Conservation (phyloP, 2,797 vertebrate genomes). For the Coregonus ussuriensis region DNA sequence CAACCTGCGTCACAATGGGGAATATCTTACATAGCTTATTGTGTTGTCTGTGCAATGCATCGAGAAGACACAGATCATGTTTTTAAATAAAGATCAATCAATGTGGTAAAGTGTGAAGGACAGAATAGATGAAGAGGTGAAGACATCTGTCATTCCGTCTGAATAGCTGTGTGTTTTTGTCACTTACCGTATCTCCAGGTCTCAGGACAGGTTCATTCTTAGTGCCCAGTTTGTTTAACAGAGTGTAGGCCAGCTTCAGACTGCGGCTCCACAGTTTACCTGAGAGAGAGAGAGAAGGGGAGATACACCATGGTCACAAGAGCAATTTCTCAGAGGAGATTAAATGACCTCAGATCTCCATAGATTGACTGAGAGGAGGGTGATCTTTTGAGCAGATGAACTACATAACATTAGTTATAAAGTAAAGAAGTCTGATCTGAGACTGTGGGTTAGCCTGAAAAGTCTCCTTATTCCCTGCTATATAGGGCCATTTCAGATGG, state of each 20-base stretch:
- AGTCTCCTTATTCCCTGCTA: no score
- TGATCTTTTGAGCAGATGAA: background rate
- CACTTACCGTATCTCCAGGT: constrained; percentile 91
- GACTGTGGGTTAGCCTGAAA: no score
- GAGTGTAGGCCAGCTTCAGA: constrained; percentile 94
- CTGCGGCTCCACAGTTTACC: constrained; percentile 98
- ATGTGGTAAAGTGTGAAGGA: no score
- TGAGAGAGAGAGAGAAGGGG: constrained; percentile 47
- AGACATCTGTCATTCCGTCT: background rate
- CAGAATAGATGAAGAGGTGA: no score
- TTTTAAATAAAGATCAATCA: no score
- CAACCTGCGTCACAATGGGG: background rate
- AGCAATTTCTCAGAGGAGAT: background rate
- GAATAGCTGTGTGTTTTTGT: background rate
- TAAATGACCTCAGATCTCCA: background rate
- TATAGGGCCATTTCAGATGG: background rate
- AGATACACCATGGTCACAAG: no score
- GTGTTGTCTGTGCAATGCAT: no score
- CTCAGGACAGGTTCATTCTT: constrained; percentile 94
- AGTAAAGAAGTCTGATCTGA: background rate
- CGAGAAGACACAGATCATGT: no score
- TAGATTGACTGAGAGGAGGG: no score
- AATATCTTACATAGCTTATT: background rate
- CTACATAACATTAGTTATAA: background rate
- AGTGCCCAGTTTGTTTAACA: constrained; percentile 96